A percentile compares a stretch with the other conserved stretches of the same genome.
Evolutionary conservation across 1,140 invertebrate genomes (phyloP).

Genomic region (Conus ventricosus): DNA sequence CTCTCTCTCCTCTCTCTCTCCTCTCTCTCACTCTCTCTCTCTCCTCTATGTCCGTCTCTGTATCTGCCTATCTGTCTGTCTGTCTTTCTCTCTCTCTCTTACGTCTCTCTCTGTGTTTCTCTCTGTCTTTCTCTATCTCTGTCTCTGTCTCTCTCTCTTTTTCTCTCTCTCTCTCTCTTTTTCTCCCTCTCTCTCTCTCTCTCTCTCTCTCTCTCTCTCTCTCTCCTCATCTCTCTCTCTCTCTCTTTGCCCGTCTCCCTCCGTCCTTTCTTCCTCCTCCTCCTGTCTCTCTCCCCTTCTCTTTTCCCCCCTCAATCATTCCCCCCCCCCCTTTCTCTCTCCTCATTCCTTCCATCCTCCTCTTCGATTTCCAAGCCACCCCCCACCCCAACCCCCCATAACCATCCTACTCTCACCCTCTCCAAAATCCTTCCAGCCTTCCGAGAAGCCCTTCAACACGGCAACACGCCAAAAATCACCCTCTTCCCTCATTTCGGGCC

Average conservation of each 20-base stretch:
- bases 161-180: slow-evolving; percentile 2
- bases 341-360: neutral
- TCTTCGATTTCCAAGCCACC: neutral
- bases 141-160: slow-evolving; percentile 4
- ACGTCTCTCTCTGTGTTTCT: neutral
- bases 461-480: neutral
- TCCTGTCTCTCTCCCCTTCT: neutral
- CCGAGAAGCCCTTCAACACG: neutral
- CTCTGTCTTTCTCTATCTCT: neutral
- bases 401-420: neutral
- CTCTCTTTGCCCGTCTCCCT: neutral
- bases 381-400: neutral
- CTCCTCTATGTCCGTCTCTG: neutral
- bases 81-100: neutral
- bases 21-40: neutral
- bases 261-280: neutral
- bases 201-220: slow-evolving; percentile 18
- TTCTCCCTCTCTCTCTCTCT: slow-evolving; percentile 13
- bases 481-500: neutral
- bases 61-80: neutral
- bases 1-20: neutral
- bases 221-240: slow-evolving; percentile 3
- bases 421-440: neutral
- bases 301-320: neutral
- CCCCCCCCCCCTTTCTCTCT: neutral